Evolutionary conservation across 2,797 vertebrate species (phyloP).

Genomic region (Anguilla megastoma): DNA sequence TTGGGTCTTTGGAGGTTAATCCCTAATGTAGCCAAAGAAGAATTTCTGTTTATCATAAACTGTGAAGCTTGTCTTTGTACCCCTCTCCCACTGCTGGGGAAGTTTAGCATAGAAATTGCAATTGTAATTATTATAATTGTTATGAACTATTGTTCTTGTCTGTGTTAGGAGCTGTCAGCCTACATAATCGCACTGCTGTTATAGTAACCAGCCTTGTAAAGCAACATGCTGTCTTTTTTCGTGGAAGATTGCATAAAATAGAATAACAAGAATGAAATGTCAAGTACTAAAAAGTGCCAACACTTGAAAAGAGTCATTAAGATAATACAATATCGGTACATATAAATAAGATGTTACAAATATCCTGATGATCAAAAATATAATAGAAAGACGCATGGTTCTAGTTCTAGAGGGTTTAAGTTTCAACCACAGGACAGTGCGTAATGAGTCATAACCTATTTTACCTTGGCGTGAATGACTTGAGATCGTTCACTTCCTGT

Average conservation of each 20-base stretch:
- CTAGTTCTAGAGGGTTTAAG: neutral
- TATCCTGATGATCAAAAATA: neutral
- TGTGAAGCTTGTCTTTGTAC: neutral
- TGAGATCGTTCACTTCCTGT: neutral
- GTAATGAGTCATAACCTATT: neutral
- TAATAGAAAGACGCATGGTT: neutral
- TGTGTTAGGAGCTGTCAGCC: neutral
- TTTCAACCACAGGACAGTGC: neutral
- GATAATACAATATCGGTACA: neutral
- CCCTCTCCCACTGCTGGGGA: neutral
- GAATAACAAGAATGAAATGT: neutral
- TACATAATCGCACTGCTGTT: neutral
- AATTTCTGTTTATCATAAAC: conserved; percentile 10
- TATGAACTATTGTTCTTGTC: neutral
- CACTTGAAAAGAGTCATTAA: neutral
- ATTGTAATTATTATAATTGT: neutral
- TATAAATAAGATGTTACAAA: conserved; percentile 7
- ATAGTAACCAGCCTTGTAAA: neutral
- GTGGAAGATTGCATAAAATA: neutral
- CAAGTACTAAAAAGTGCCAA: neutral
- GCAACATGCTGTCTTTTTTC: neutral
- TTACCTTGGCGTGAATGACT: neutral
- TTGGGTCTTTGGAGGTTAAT: neutral
- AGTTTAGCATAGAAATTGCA: neutral
- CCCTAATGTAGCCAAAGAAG: neutral